These are phyloP conservation scores for Penaeus monodon DNA, from an alignment of 2,888 invertebrate genomes.

Conservation along the genomic window DNA sequence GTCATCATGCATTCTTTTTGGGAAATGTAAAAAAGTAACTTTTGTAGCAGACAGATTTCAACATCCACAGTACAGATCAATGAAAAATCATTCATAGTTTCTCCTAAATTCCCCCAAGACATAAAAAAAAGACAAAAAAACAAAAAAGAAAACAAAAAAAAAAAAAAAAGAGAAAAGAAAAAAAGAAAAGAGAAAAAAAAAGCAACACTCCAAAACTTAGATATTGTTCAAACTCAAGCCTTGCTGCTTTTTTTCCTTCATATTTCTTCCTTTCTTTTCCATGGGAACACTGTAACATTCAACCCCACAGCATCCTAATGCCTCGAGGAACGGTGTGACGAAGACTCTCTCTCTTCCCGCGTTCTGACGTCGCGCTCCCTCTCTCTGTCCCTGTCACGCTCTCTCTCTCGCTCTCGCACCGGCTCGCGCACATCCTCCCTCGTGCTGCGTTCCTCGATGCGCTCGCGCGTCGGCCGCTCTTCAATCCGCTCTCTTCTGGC, in stretches of 20 bases:
- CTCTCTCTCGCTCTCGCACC: conserved; percentile 70
- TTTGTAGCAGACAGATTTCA: background rate
- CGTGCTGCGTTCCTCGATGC: conserved; percentile 40
- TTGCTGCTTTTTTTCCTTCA: conserved; percentile 2
- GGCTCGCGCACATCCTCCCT: conserved; percentile 54
- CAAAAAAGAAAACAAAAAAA: background rate
- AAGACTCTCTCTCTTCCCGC: conserved; percentile 57
- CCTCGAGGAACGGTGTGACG: conserved; percentile 56
- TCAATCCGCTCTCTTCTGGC: conserved; percentile 75
- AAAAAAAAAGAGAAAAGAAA: background rate
- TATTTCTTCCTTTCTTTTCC: background rate
- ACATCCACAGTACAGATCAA: conserved; percentile 9
- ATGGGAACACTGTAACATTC: background rate
- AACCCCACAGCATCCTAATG: conserved; percentile 17
- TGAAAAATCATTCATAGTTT: background rate
- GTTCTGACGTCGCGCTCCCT: conserved; percentile 60
- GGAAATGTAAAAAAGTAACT: background rate
- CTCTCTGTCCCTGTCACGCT: conserved; percentile 64
- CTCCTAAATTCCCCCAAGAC: background rate
- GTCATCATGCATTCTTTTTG: too few species aligned
- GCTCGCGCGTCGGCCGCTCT: conserved; percentile 70
- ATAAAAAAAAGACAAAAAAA: background rate
- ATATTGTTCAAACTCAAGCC: background rate
- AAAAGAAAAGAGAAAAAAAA: background rate
- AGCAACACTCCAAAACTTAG: background rate